These are phyloP conservation scores for Potamilus streckersoni DNA, from an alignment of 1,140 invertebrate genomes.

Conservation along the genomic window DNA sequence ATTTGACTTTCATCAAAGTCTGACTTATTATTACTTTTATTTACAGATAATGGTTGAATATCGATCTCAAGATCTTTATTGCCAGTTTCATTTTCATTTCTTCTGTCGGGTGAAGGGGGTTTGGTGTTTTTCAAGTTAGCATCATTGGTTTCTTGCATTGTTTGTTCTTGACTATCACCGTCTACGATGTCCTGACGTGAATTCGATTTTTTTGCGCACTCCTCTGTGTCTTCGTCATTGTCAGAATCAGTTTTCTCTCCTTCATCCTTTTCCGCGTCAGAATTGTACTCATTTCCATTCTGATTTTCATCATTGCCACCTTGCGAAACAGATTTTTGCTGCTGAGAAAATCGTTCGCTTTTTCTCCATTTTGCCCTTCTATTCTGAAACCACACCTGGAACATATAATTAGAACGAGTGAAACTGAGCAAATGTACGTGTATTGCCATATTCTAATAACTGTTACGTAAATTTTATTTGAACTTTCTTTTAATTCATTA, in stretches of 20 bases:
- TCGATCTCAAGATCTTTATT: too few relatives aligned
- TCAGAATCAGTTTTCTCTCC: too few relatives aligned
- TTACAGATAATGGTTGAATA: too few relatives aligned
- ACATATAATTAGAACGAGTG: not conserved
- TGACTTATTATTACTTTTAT: too few relatives aligned
- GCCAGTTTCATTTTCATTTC: too few relatives aligned
- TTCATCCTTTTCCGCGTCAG: conserved; percentile 26
- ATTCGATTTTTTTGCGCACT: too few relatives aligned
- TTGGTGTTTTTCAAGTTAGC: conserved; percentile 34
- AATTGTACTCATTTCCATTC: conserved; percentile 14
- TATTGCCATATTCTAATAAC: too few relatives aligned
- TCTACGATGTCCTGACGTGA: conserved; percentile 7
- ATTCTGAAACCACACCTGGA: conserved; percentile 99
- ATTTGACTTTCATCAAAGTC: too few relatives aligned
- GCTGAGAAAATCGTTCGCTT: conserved; percentile 63
- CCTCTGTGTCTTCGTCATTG: too few relatives aligned
- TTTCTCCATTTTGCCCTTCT: conserved; percentile 98
- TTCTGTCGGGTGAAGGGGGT: too few relatives aligned
- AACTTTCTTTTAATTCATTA: too few relatives aligned
- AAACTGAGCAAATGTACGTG: not conserved
- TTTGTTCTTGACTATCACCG: conserved; percentile 15
- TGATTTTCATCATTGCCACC: conserved; percentile 20
- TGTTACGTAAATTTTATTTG: too few relatives aligned
- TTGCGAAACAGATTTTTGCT: conserved; percentile 73
- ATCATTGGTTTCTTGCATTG: conserved; percentile 18